Percentiles rank a stretch among this genome's conserved stretches.
Conservation (phyloP, 2,113 vertebrate species). For the Indicator maculatus region DNA sequence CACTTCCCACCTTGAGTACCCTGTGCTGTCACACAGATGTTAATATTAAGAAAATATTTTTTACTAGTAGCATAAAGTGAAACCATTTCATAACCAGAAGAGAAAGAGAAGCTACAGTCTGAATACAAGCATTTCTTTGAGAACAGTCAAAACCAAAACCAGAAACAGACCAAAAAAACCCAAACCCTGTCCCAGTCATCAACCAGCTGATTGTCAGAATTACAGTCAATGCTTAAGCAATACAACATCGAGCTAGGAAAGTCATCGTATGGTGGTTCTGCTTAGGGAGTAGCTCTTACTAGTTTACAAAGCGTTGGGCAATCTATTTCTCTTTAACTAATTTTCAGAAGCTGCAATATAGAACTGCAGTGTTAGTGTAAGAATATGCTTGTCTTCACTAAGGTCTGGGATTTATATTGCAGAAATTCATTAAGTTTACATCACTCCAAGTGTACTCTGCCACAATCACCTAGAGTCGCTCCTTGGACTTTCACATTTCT, state of each 20-base stretch:
- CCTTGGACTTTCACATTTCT: neutral
- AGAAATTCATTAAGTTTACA: slow-evolving; percentile 19
- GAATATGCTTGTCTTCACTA: slow-evolving; percentile 23
- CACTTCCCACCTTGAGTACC: neutral
- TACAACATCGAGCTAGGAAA: slow-evolving; percentile 12
- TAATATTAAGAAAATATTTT: slow-evolving; percentile 10
- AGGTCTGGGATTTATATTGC: slow-evolving; percentile 19
- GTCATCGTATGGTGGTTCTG: neutral
- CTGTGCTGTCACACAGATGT: slow-evolving; percentile 38
- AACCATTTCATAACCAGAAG: slow-evolving; percentile 14
- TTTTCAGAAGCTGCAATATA: slow-evolving; percentile 54
- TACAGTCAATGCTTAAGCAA: slow-evolving; percentile 36
- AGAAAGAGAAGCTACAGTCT: slow-evolving; percentile 24
- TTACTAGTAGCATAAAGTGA: slow-evolving; percentile 10
- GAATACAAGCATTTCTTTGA: slow-evolving; percentile 33
- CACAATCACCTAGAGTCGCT: neutral
- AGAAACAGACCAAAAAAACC: neutral
- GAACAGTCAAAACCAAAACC: neutral
- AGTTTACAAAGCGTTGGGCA: slow-evolving; percentile 8
- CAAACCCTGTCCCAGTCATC: neutral
- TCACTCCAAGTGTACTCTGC: neutral
- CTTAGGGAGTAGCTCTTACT: slow-evolving; percentile 31
- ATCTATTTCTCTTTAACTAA: slow-evolving; percentile 12
- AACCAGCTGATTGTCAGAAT: slow-evolving; percentile 37
- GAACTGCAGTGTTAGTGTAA: slow-evolving; percentile 31